Evolutionary conservation across 64 coral and sea anemone genomes (phyloP).

Genomic region (Exaiptasia diaphana): DNA sequence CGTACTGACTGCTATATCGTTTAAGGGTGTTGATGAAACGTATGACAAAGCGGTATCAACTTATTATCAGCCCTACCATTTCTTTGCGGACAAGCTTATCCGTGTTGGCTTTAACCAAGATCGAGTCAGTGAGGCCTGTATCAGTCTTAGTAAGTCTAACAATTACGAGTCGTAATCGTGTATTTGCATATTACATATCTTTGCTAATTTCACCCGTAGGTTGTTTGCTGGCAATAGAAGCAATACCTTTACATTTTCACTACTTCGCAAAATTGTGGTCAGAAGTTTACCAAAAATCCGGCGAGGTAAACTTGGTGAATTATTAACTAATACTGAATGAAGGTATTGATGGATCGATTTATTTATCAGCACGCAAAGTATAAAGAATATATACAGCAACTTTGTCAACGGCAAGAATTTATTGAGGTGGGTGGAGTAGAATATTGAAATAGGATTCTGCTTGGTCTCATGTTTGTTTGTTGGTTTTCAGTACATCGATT

Average conservation of each 20-base stretch:
- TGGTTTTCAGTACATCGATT: constrained; percentile 80
- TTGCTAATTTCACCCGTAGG: constrained; percentile 18
- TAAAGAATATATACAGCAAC: constrained; percentile 75
- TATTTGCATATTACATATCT: not conserved
- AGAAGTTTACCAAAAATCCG: constrained; percentile 93
- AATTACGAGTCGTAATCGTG: not conserved
- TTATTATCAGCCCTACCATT: constrained; percentile 86
- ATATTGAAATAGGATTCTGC: not conserved
- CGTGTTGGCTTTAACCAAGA: constrained; percentile 82
- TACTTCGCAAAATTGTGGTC: constrained; percentile 90
- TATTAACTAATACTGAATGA: too few species aligned
- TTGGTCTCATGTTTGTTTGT: too few species aligned
- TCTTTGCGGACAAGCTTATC: constrained; percentile 87
- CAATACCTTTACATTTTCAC: constrained; percentile 81
- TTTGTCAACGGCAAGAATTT: constrained; percentile 88
- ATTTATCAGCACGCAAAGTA: constrained; percentile 80
- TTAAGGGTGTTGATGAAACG: constrained; percentile 79
- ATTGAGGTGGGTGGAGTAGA: constrained; percentile 53
- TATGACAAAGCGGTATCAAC: constrained; percentile 72
- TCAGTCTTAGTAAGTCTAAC: constrained; percentile 80
- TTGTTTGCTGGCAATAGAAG: constrained; percentile 92
- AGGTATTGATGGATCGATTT: too few species aligned
- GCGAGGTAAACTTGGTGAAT: constrained; percentile 51
- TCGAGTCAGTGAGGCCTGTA: constrained; percentile 64
- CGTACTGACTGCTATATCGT: not conserved